Percentiles rank a stretch among this genome's conserved stretches.
Conservation (phyloP, 1,140 invertebrate species). For the Microvelia longipes region DNA sequence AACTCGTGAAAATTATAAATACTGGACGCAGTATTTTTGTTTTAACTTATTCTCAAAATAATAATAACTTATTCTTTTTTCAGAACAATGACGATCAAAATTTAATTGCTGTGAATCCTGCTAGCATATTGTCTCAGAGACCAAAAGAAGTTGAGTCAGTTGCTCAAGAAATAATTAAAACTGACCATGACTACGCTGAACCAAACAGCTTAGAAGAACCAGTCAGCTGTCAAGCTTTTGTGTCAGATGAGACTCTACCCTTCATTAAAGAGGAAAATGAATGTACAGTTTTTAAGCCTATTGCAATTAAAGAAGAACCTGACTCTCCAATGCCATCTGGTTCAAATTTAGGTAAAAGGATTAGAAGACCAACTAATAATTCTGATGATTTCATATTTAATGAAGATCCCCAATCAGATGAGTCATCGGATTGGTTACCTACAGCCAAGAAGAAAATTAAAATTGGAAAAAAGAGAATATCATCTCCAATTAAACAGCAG, state of each 20-base stretch:
- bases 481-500: neutral
- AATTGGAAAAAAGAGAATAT: neutral
- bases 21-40: too few relatives aligned
- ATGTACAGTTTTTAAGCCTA: neutral
- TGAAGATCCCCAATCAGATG: conserved; percentile 3
- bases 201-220: neutral
- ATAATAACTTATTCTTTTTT: neutral
- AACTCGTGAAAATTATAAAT: too few relatives aligned
- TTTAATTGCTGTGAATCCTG: neutral
- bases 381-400: conserved; percentile 6
- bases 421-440: conserved; percentile 7
- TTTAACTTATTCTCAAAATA: too few relatives aligned
- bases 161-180: conserved; percentile 1
- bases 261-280: neutral
- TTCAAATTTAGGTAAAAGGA: neutral
- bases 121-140: neutral
- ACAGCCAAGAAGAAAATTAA: neutral
- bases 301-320: neutral
- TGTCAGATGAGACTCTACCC: neutral
- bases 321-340: neutral
- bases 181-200: conserved; percentile 12
- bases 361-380: neutral
- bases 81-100: conserved; percentile 2
- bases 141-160: neutral
- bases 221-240: neutral